Base-by-base conservation (phyloP, 92 coral and sea anemone genomes). In the Epizoanthus ramosus region DNA sequence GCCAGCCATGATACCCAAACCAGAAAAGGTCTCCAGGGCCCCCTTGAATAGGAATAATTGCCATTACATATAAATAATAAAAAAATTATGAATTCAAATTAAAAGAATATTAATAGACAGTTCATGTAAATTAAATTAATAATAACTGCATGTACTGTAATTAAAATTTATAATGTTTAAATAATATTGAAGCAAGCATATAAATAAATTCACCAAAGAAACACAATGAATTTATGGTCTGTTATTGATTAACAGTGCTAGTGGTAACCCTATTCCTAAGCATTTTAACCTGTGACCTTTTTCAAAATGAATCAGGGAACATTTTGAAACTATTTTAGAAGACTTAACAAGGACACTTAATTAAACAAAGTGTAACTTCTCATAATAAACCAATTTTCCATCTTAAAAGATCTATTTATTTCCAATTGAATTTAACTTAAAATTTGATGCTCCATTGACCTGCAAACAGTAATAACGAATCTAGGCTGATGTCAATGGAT, bases 1-100 rank as follows among this genome's bases (percentile, higher is more conserved):
- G n/a, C 98, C 98, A 18, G 89, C 85, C 93, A 94, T 95, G 63
- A 95, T 73, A 19, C 98, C 98, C 73, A 95, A 87, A 6, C 98
- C 98, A 76, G 95, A 87, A 65, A 95, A 95, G 28, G 93, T 81
- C 71, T 95, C 98, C 93, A 95, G 85, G 33, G 91, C 92, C 45
- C 98, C 98, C 98, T 95, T 35, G 23, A 85, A 57, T 37, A 5
- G 52, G 41, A 65, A 65, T 5, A 64, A 58, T 15, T 2, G 3
- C 13, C 31, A 21, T 22, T n/a, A 23, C 54, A 47, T 47, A 12
- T 47, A 47, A 47, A 47, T 47, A 7, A 43, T 5, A 8, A 43
- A 8, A 43, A 71, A 65, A 33, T 28, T 28, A 28, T 28, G 0
- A n/a, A 76, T 21, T 24, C 24, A 41, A 8, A 59, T 14, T 8